Conservation (phyloP, 2,113 vertebrate genomes). For the Callipepla squamata region DNA sequence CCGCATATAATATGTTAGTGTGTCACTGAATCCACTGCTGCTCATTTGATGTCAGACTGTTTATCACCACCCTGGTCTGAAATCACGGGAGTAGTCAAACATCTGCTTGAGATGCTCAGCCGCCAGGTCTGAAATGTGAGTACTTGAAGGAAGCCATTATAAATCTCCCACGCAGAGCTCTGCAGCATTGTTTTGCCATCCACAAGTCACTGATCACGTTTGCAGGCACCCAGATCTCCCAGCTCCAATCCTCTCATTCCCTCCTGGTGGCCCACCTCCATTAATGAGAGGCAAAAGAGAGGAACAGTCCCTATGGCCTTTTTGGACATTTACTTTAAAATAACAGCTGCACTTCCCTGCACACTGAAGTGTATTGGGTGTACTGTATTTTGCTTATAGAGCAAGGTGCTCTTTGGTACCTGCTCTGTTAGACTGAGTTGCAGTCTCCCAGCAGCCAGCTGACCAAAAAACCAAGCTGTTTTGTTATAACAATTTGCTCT, state of each 20-base stretch:
- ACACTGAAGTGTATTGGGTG: background rate
- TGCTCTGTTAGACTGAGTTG: background rate
- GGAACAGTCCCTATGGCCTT: background rate
- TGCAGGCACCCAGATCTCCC: background rate
- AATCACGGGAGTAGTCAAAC: constrained; percentile 10
- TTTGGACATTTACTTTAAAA: background rate
- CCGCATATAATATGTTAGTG: background rate
- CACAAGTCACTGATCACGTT: background rate
- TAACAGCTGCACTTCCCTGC: background rate
- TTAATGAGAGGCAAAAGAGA: background rate
- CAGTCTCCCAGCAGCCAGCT: background rate
- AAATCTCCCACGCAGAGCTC: background rate
- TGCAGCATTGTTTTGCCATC: background rate
- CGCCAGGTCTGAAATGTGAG: background rate
- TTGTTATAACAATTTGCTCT: background rate
- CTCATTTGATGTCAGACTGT: background rate
- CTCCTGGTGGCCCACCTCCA: background rate
- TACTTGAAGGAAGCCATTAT: background rate
- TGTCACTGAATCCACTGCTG: background rate
- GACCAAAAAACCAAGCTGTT: background rate
- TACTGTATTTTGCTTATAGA: background rate
- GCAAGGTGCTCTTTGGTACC: accelerated
- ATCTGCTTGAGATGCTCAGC: background rate
- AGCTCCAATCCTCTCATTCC: background rate
- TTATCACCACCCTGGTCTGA: background rate